Evolutionary conservation across 2,888 invertebrate species (phyloP).

Genomic region (Teleiodes luculella): DNA sequence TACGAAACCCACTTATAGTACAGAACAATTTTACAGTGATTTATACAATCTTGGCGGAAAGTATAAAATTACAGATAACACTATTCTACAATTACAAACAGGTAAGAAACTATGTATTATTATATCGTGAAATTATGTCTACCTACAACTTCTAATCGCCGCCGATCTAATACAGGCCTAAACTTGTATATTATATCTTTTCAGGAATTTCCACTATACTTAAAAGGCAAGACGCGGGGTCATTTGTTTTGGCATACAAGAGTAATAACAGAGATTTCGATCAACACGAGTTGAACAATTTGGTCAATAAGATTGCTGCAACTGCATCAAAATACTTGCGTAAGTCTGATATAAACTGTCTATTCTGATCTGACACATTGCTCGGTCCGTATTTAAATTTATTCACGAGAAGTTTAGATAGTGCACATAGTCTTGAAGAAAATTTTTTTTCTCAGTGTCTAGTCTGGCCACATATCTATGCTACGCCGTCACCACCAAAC

Average conservation of each 20-base stretch:
- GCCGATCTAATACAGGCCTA: background rate
- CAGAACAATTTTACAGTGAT: slow-evolving; percentile 49
- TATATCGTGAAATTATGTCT: background rate
- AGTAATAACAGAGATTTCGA: slow-evolving; percentile 43
- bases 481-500: no score
- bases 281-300: slow-evolving; percentile 42
- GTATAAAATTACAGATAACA: slow-evolving; percentile 52
- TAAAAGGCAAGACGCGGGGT: slow-evolving; percentile 56
- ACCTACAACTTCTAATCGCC: no score
- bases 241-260: slow-evolving; percentile 65
- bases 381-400: no score
- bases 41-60: slow-evolving; percentile 47
- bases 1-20: slow-evolving; percentile 36
- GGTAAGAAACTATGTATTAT: slow-evolving; percentile 41
- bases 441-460: no score
- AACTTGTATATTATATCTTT: background rate
- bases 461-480: no score
- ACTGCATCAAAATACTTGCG: slow-evolving; percentile 61
- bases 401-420: no score
- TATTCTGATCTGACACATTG: no score
- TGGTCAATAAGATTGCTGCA: slow-evolving; percentile 52
- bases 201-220: slow-evolving; percentile 62
- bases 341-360: slow-evolving; percentile 37
- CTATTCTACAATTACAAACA: slow-evolving; percentile 53
- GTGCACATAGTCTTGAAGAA: no score